Evolutionary conservation across 2,888 invertebrate genomes (phyloP).

Genomic region (Hypselothyrea guttata): DNA sequence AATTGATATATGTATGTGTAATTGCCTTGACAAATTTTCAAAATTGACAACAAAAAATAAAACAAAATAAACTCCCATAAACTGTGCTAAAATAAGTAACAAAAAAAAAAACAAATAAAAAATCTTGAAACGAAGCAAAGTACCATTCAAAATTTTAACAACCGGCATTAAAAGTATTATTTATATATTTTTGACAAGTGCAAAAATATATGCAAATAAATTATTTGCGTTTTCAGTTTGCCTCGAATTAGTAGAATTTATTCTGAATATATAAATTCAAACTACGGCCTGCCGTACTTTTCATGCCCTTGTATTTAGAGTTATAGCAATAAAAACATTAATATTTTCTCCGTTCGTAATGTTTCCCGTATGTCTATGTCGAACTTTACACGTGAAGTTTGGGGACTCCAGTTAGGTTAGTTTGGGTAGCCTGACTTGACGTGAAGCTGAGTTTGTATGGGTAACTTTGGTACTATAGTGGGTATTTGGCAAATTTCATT

Average conservation of each 20-base stretch:
- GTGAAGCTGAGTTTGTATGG: too few relatives aligned
- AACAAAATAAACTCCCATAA: constrained; percentile 61
- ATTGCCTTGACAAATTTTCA: not conserved
- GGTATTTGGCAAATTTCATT: too few relatives aligned
- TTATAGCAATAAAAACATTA: too few relatives aligned
- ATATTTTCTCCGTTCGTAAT: too few relatives aligned
- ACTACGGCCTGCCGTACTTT: too few relatives aligned
- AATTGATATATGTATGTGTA: constrained; percentile 37
- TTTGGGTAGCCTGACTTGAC: too few relatives aligned
- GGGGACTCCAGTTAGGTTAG: too few relatives aligned
- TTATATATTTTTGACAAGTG: constrained; percentile 82
- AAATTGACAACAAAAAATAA: constrained; percentile 16
- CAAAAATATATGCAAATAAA: constrained; percentile 79
- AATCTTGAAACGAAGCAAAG: constrained; percentile 13
- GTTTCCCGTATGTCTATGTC: too few relatives aligned
- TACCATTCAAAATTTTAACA: constrained; percentile 20
- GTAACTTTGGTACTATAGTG: too few relatives aligned
- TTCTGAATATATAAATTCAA: constrained; percentile 1
- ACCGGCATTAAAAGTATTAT: constrained; percentile 70
- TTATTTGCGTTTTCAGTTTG: constrained; percentile 58
- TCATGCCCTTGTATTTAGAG: constrained; percentile 5
- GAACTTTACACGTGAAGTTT: too few relatives aligned
- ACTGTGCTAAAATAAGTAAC: constrained; percentile 62
- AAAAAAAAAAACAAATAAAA: constrained; percentile 32
- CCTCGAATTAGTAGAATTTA: constrained; percentile 16